Base-by-base conservation (phyloP, 2,797 vertebrate species). In the Muscicapa striata region DNA sequence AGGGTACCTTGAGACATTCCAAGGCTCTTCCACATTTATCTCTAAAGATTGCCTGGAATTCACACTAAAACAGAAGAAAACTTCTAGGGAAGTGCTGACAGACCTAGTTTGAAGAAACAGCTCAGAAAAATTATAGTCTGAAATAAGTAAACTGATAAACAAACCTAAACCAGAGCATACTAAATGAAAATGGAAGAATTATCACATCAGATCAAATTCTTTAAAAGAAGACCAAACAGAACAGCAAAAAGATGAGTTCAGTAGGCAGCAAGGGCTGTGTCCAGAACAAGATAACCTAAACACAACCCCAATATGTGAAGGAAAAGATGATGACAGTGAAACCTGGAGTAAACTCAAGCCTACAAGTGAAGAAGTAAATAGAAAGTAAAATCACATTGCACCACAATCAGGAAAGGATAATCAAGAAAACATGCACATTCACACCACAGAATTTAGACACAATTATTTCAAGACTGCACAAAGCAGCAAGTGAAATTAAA, bases 101-200 rank as follows among this genome's bases (percentile, higher is more conserved):
- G 84, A 91, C 13, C 19, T 48, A 68, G 30, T 40, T 27, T 46
- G 45, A 92, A 89, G 69, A 87, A 75, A 13, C 26, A 73, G 84
- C 3, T 19, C 32, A 74, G 64, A 77, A 94, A 74, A 93, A 52
- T 13, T 55, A 68, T 1, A 49, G 34, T 41, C 49, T 74, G 34
- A 87, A 90, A 70, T 52, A 48, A 54, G 43, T 23, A 81, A 90
- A 76, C 40, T 51, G 55, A 84, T 66, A 81, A 2, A 90, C 63
- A 94, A 89, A 90, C 13, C 52, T 87, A 89, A 92, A 84, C 15
- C 63, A 92, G 70, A 94, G n/a, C 61, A 83, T 52, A 74, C 48
- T 74, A 52, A 48, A 83, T 34, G 41, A 85, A 85, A 90, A 92
- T 36, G 13, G 74, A 89, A 91, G 51, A 90, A 92, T 48, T 88